A percentile compares a stretch with the other conserved stretches of the same genome.
Conservation (phyloP, 2,888 invertebrate species). For the Mantis religiosa region DNA sequence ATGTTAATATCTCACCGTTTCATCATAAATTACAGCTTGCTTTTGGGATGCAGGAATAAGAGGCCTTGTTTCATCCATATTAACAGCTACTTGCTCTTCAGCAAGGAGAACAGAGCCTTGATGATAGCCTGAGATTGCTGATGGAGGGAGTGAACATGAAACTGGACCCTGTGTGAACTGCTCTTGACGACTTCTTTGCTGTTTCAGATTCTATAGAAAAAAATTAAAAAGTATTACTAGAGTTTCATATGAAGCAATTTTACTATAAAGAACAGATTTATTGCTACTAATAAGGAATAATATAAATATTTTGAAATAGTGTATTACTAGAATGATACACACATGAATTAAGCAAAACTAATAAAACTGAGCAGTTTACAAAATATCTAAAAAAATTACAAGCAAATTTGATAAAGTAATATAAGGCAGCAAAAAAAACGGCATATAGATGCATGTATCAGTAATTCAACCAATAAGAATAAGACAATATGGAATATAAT, state of each 20-base stretch:
- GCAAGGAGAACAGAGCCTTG: constrained; percentile 46
- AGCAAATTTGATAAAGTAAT: no score
- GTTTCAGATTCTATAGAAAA: constrained; percentile 72
- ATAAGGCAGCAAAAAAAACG: no score
- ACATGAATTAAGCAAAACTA: no score
- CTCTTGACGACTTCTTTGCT: constrained; percentile 89
- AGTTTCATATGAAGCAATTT: not conserved
- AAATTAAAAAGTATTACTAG: not conserved
- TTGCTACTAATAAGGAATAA: no score
- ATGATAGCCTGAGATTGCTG: constrained; percentile 44
- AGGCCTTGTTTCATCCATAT: constrained; percentile 37
- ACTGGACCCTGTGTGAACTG: constrained; percentile 75
- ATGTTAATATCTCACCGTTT: constrained; percentile 48
- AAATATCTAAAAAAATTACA: no score
- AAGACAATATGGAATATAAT: no score
- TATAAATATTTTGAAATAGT: no score
- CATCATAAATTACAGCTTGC: constrained; percentile 74
- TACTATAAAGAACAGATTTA: no score
- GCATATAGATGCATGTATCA: no score
- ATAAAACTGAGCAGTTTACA: no score
- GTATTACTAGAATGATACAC: no score
- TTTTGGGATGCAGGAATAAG: constrained; percentile 55
- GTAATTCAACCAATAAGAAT: no score
- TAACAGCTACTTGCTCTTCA: constrained; percentile 34
- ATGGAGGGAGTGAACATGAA: constrained; percentile 54